Percentiles rank a stretch among this genome's conserved stretches.
These are phyloP conservation scores for Tribolium madens DNA, from an alignment of 1,140 invertebrate genomes.

Conservation along the genomic window DNA sequence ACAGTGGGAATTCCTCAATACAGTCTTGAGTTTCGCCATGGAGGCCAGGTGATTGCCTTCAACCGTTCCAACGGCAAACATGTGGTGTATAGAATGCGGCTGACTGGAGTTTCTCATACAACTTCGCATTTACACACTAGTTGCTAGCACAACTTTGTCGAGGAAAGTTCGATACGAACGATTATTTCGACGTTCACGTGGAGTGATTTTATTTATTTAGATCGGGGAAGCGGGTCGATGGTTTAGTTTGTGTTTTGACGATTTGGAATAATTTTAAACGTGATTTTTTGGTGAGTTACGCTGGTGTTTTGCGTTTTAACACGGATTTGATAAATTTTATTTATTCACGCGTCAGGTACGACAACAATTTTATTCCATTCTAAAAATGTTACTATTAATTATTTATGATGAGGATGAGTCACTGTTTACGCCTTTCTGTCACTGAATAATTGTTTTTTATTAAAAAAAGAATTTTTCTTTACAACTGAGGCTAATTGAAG, in stretches of 20 bases:
- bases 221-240: neutral
- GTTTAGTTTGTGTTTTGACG: constrained; percentile 16
- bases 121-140: constrained; percentile 51
- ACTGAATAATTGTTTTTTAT: neutral
- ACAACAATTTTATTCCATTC: too few species aligned
- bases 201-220: constrained; percentile 18
- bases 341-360: too few species aligned
- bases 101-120: constrained; percentile 27
- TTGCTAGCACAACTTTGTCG: constrained; percentile 50
- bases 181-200: constrained; percentile 15
- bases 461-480: neutral
- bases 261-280: constrained; percentile 20
- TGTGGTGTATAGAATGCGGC: constrained; percentile 16
- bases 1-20: neutral
- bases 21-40: neutral
- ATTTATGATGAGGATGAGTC: neutral
- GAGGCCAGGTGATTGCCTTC: constrained; percentile 18
- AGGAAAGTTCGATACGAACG: constrained; percentile 33
- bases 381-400: too few species aligned
- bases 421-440: neutral
- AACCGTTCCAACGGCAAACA: neutral
- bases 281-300: neutral
- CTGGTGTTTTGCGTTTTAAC: too few species aligned
- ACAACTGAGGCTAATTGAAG: neutral
- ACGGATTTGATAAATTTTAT: too few species aligned